A percentile compares a stretch with the other conserved stretches of the same genome.
Evolutionary conservation across 2,888 invertebrate genomes (phyloP).

Genomic region (Napeogenes sylphis): DNA sequence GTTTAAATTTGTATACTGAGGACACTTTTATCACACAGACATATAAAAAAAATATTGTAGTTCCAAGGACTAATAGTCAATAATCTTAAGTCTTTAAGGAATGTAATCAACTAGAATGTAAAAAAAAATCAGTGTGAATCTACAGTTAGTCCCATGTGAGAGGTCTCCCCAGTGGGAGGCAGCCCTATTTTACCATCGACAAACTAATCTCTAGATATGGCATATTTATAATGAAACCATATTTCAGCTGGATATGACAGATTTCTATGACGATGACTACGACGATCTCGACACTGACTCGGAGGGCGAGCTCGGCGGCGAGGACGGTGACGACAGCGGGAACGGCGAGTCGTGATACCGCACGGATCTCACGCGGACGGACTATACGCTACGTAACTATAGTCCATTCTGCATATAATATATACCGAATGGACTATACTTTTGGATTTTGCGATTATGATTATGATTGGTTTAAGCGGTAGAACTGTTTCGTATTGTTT

Average conservation of each 20-base stretch:
- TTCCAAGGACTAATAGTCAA: too few relatives aligned
- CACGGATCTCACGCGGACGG: slow-evolving; percentile 37
- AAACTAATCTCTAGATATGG: neutral
- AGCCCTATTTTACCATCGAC: too few relatives aligned
- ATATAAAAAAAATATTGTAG: too few relatives aligned
- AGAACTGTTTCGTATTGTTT: too few relatives aligned
- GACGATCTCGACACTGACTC: slow-evolving; percentile 89
- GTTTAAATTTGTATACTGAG: too few relatives aligned
- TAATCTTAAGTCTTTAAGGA: too few relatives aligned
- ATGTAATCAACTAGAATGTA: too few relatives aligned
- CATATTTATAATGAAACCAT: neutral
- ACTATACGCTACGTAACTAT: neutral
- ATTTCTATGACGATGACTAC: slow-evolving; percentile 97
- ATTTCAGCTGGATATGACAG: slow-evolving; percentile 89
- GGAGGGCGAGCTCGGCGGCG: slow-evolving; percentile 81
- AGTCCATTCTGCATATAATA: neutral
- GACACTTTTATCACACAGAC: too few relatives aligned
- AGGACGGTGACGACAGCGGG: slow-evolving; percentile 92
- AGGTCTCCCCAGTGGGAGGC: too few relatives aligned
- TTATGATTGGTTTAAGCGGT: too few relatives aligned
- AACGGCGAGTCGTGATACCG: slow-evolving; percentile 92
- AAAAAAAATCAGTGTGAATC: too few relatives aligned
- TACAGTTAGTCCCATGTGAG: too few relatives aligned
- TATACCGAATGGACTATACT: neutral
- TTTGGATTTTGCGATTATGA: neutral